phyloP scores from a whole-genome alignment of 2,113 vertebrate species.

The Anas platyrhynchos region DNA sequence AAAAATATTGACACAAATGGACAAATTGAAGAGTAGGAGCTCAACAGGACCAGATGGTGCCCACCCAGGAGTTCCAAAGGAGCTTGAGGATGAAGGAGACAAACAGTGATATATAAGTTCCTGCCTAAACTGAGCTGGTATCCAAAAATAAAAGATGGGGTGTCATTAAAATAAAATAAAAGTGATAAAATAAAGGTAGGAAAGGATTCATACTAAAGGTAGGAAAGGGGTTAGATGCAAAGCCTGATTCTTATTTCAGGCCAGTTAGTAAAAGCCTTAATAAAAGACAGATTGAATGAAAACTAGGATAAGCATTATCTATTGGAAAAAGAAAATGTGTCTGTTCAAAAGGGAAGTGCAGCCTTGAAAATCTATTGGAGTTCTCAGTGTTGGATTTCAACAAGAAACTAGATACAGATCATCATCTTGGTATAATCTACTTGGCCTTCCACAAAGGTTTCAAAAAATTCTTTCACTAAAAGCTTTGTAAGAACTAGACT shows the following conservation, averaged over 20 bases:
- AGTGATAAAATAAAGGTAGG: neutral
- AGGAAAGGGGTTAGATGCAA: neutral
- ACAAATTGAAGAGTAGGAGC: neutral
- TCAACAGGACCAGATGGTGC: constrained; percentile 9
- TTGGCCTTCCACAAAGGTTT: neutral
- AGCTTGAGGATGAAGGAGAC: neutral
- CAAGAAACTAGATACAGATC: neutral
- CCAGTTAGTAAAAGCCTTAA: neutral
- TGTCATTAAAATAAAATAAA: neutral
- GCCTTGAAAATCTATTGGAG: neutral
- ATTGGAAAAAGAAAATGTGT: neutral
- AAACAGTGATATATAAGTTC: neutral
- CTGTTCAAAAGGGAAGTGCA: neutral
- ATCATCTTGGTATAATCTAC: neutral
- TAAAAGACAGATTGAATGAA: neutral
- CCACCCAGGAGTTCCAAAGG: neutral
- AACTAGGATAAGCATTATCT: neutral
- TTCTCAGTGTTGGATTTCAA: neutral
- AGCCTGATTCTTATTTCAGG: neutral
- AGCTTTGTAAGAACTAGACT: neutral
- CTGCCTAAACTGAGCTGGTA: neutral
- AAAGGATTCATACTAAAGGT: neutral
- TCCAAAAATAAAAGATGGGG: neutral
- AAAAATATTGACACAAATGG: neutral
- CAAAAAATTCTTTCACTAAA: neutral